phyloP scores from a whole-genome alignment of 2,113 vertebrate genomes.

The Capricornis sumatraensis region DNA sequence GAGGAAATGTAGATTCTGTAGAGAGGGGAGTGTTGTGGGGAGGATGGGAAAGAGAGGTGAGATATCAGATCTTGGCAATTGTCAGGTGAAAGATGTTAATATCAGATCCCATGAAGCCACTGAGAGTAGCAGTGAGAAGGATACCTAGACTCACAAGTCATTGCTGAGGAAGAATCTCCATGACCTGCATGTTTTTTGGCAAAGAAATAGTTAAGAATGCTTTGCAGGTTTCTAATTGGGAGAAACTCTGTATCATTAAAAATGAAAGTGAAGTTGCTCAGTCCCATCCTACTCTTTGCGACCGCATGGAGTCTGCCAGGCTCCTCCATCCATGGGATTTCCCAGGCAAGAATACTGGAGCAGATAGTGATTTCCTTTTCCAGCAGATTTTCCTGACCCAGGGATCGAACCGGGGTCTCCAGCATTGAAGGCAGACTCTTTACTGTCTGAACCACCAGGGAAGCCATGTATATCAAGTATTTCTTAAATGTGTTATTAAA shows the following conservation, averaged over 20 bases:
- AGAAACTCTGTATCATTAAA: background rate
- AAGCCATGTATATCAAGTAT: background rate
- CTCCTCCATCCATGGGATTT: background rate
- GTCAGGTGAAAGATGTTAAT: background rate
- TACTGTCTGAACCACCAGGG: background rate
- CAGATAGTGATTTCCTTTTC: background rate
- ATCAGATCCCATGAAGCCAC: background rate
- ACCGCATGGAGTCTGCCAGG: background rate
- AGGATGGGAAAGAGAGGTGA: background rate
- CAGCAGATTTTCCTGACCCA: background rate
- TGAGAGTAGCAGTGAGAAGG: background rate
- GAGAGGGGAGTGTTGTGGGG: background rate
- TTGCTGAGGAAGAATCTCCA: background rate
- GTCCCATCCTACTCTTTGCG: background rate
- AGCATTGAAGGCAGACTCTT: background rate
- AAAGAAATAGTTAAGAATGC: background rate
- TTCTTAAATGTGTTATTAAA: background rate
- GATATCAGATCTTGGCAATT: background rate
- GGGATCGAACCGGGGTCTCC: fast-evolving
- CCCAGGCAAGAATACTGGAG: background rate
- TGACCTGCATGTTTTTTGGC: background rate
- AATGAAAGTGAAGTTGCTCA: background rate
- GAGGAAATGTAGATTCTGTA: background rate
- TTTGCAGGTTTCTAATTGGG: background rate
- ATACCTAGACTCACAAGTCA: background rate